phyloP scores from a whole-genome alignment of 2,888 invertebrate species.

The Catocala sponsa region DNA sequence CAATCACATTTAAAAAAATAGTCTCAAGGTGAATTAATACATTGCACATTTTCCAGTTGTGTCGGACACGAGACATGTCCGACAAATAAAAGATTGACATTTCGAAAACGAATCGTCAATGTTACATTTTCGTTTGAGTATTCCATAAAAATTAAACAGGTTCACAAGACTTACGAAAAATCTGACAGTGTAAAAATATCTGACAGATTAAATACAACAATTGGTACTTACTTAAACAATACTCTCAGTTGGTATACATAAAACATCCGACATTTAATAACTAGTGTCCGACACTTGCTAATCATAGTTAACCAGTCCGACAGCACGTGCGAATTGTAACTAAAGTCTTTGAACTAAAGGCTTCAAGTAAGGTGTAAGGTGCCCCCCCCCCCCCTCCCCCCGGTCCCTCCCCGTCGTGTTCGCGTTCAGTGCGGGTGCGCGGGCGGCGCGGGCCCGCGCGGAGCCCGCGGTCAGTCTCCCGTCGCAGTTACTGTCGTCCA shows the following conservation, averaged over 20 bases:
- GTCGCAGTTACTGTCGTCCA: slow-evolving; percentile 90
- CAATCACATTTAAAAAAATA: slow-evolving; percentile 19
- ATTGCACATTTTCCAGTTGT: slow-evolving; percentile 30
- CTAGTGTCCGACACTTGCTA: slow-evolving; percentile 16
- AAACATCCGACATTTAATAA: slow-evolving; percentile 13
- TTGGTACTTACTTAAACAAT: slow-evolving; percentile 22
- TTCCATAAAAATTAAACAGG: slow-evolving; percentile 15
- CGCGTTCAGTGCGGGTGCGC: slow-evolving; percentile 75
- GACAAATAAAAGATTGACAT: slow-evolving; percentile 10
- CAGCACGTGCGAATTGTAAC: slow-evolving; percentile 10
- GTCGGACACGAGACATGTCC: slow-evolving; percentile 12
- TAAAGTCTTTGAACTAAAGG: slow-evolving; percentile 19
- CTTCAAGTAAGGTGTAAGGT: slow-evolving; percentile 33
- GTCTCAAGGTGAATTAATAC: slow-evolving; percentile 15
- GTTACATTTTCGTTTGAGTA: slow-evolving; percentile 16
- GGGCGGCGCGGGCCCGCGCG: slow-evolving; percentile 83
- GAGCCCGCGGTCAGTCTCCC: slow-evolving; percentile 89
- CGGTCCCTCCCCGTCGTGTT: slow-evolving; percentile 32
- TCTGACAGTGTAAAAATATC: slow-evolving; percentile 9
- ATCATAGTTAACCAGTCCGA: slow-evolving; percentile 10
- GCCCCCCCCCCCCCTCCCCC: slow-evolving; percentile 29
- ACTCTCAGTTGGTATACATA: slow-evolving; percentile 19
- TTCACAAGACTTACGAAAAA: slow-evolving; percentile 12
- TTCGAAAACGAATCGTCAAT: background rate
- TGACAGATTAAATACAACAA: slow-evolving; percentile 22